Conservation (phyloP, 1,140 invertebrate genomes). For the Sitophilus oryzae region DNA sequence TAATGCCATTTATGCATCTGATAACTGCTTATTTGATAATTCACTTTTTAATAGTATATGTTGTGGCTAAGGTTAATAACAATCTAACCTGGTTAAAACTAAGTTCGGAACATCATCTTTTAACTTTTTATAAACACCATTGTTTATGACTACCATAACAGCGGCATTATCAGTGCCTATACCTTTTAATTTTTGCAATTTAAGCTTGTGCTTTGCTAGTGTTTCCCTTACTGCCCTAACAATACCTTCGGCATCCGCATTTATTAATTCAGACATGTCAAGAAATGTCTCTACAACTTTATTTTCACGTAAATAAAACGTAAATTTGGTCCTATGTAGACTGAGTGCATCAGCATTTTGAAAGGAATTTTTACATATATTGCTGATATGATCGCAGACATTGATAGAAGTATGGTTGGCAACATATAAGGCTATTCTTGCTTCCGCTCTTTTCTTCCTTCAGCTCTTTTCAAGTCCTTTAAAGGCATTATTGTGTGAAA, state of each 20-base stretch:
- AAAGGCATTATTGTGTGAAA: not conserved
- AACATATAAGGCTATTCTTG: not conserved
- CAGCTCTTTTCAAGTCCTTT: too few relatives aligned
- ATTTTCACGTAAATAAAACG: conserved; percentile 37
- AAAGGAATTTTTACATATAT: conserved; percentile 4
- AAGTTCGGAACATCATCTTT: conserved; percentile 9
- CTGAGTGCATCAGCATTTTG: not conserved
- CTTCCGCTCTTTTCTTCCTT: not conserved
- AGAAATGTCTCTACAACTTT: conserved; percentile 33
- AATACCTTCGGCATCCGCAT: conserved; percentile 14
- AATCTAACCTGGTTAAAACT: too few relatives aligned
- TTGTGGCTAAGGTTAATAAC: too few relatives aligned
- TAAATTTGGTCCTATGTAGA: conserved; percentile 37
- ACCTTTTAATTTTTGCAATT: conserved; percentile 10
- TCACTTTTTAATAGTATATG: too few relatives aligned
- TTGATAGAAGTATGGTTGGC: conserved; percentile 4
- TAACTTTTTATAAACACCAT: conserved; percentile 14
- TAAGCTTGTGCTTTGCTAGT: too few relatives aligned
- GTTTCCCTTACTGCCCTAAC: conserved; percentile 6
- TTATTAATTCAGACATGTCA: not conserved
- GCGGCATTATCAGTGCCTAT: conserved; percentile 18
- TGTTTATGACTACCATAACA: conserved; percentile 16
- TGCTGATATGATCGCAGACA: conserved; percentile 1
- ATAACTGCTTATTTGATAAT: too few relatives aligned
- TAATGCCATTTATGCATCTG: too few relatives aligned